Percentiles rank a stretch among this genome's conserved stretches.
Evolutionary conservation across 2,113 vertebrate species (phyloP).

Genomic region (Artemisiospiza belli): DNA sequence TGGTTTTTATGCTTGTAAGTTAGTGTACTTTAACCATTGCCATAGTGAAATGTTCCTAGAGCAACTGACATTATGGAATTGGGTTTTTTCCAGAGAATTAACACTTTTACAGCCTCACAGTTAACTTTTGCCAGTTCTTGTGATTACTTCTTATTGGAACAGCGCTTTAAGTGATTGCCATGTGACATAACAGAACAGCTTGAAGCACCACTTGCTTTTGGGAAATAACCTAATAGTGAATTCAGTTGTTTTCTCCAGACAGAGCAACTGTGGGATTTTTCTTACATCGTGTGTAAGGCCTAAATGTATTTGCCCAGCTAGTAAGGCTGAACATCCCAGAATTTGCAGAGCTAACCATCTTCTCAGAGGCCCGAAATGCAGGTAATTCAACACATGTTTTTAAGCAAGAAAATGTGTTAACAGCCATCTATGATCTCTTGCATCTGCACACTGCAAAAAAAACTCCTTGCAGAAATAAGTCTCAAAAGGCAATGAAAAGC

Average conservation of each 20-base stretch:
- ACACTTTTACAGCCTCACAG: background rate
- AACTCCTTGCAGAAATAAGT: background rate
- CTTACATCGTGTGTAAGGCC: background rate
- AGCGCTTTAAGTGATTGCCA: background rate
- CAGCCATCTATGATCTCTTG: background rate
- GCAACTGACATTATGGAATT: background rate
- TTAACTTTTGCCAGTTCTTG: background rate
- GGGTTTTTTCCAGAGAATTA: background rate
- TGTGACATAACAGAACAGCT: background rate
- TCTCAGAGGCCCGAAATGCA: background rate
- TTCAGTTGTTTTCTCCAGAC: background rate
- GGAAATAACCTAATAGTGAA: background rate
- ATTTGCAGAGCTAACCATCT: background rate
- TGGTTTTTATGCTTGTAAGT: background rate
- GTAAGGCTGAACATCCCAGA: background rate
- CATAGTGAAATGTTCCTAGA: background rate
- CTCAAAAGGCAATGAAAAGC: background rate
- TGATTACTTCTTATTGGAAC: background rate
- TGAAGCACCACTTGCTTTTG: background rate
- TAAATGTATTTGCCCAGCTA: background rate
- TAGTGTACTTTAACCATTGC: background rate
- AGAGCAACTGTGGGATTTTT: background rate
- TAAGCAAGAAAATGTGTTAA: background rate
- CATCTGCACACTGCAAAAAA: background rate
- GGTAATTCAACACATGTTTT: background rate